Base-by-base conservation (phyloP, 1,140 invertebrate species). In the Rhizoglyphus robini region DNA sequence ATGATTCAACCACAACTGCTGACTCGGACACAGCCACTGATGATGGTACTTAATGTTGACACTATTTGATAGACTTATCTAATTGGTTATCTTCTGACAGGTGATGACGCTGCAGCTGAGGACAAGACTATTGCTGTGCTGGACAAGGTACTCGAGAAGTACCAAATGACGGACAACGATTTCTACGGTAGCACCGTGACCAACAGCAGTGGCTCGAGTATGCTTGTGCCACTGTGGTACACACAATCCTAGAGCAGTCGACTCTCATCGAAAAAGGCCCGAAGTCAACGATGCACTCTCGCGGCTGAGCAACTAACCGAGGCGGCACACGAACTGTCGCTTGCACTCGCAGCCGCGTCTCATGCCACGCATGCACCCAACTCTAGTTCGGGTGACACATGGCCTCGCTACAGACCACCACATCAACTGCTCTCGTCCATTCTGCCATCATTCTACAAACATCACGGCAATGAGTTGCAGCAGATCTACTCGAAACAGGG, bases 101-200 rank as follows among this genome's bases (percentile, higher is more conserved):
- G 29, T 51, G 3, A 8, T 4, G 48, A 60, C 15, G 27, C 59
- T 49, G 61, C 65, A 66, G 63, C 70, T 32, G 74, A 75, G 61
- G 67, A 71, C 54, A 71, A 71, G 57, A 72, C 87, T 0, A 86
- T 91, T 54, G 88, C 88, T 0, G 86, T 88, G 70, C 76, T 94
- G 34, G 88, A 92, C 74, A 86, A 86, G 20, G 88, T 92, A 36
- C 83, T 91, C 60, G 87, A 88, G 68, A 84, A 84, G 71, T 86
- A 87, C 73, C 68, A 70, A 30, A 70, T 88, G 88, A 65, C 88
- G 88, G 41, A 94, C 89, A 3, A 95, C 91, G 92, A 91, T 91
- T 0, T 90, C 92, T 84, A 76, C 69, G 80, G 82, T 76, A 73
- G 80, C 77, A 46, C 80, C 80, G 3, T 82, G 82, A 49, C 47